Conservation (phyloP, 2,797 vertebrate species). For the Saguinus oedipus region DNA sequence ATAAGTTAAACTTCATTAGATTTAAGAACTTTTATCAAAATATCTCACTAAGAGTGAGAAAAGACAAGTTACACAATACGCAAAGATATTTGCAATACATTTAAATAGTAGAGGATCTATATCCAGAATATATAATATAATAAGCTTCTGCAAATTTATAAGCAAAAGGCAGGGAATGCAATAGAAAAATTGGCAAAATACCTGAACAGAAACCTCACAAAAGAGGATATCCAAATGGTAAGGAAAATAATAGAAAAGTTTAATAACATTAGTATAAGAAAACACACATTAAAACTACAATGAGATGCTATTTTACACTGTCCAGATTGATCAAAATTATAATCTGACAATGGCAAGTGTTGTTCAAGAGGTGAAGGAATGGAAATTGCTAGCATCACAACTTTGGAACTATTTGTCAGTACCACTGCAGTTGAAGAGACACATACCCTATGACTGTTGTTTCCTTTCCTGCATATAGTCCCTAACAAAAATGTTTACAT, state of each 20-base stretch:
- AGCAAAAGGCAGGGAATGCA: background rate
- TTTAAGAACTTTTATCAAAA: slow-evolving; percentile 8
- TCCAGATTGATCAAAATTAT: background rate
- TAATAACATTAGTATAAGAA: background rate
- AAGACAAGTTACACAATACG: background rate
- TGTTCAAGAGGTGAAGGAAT: background rate
- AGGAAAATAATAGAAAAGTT: background rate
- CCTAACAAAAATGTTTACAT: background rate
- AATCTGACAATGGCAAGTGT: background rate
- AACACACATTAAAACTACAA: background rate
- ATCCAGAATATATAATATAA: background rate
- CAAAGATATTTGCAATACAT: background rate
- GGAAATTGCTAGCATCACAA: background rate
- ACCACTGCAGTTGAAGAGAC: background rate
- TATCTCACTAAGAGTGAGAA: background rate
- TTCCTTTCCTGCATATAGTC: background rate
- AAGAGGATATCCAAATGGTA: background rate
- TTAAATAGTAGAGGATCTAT: background rate
- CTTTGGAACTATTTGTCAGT: background rate
- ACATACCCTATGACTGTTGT: background rate
- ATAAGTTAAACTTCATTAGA: background rate
- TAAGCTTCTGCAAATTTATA: background rate
- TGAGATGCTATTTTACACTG: background rate
- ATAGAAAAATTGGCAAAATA: background rate
- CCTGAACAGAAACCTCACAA: background rate